Evolutionary conservation across 1,140 invertebrate genomes (phyloP), one percentile per base, ranked within the genome.

Genomic region (Ooceraea biroi): DNA sequence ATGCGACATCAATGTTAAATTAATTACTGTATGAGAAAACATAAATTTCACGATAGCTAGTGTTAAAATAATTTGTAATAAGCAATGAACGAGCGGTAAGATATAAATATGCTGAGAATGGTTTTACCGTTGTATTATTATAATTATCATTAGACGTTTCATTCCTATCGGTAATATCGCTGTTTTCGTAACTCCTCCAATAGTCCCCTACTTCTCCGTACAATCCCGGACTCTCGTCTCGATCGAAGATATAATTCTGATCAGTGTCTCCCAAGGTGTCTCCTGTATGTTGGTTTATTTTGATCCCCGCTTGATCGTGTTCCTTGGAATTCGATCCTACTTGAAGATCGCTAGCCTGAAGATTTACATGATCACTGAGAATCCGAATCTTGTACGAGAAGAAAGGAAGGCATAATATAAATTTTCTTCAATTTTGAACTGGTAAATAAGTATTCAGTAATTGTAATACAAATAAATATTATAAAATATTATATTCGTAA

Each of bases 121-220:
- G 27, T 74, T 7, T 87, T 87, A 87, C 86, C 86, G 65, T 78
- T 14, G 30, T 17, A 25, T 87, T 65, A 27, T 74, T 57, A 8
- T 83, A 60, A 52, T 52, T 65, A 14, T 63, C 19, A 17, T 66
- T 41, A 65, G 46, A n/a, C 0, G 57, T 61, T 46, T 87, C 71
- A 5, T 84, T 85, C 41, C 80, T 61, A 10, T 89, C 71, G 11
- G 44, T 52, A 0, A 83, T 61, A 22, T 88, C 84, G 8, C 82
- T 58, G 2, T 60, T 48, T 44, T 86, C 83, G 0, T 52, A 25
- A 41, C 83, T 86, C 57, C 83, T 86, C 91, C 92, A 93, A 72
- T 89, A 92, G 76, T 92, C 90, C 1, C 88, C 84, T 11, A 92
- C 80, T 86, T 92, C 91, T 5, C 92, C 92, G 68, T 90, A 93